Evolutionary conservation across 2,888 invertebrate genomes (phyloP).

Genomic region (Portevinia maculata): DNA sequence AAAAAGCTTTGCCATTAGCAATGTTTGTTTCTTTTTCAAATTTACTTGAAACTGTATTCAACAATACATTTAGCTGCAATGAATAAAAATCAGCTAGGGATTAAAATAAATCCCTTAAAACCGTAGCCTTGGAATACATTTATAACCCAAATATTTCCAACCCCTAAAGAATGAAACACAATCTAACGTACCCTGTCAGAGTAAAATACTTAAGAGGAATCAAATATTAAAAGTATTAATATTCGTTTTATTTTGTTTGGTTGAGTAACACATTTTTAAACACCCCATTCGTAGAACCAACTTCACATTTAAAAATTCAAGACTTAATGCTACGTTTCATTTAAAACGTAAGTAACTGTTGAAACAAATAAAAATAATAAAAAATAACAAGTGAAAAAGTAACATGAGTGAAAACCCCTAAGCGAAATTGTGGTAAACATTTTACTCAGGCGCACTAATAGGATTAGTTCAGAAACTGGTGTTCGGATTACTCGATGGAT

Average conservation of each 20-base stretch:
- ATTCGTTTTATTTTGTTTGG: not conserved
- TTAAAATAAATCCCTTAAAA: too few relatives aligned
- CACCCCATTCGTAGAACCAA: too few relatives aligned
- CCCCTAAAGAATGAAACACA: too few relatives aligned
- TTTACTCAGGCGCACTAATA: constrained; percentile 44
- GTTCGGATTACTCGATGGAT: constrained; percentile 1
- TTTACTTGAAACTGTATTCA: not conserved
- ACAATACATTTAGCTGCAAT: too few relatives aligned
- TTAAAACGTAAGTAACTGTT: constrained; percentile 5
- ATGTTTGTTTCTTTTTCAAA: not conserved
- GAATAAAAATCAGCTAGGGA: too few relatives aligned
- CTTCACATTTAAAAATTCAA: not conserved
- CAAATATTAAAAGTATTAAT: too few relatives aligned
- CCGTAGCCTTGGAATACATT: too few relatives aligned
- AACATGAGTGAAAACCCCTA: constrained; percentile 1
- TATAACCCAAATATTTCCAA: too few relatives aligned
- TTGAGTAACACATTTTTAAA: not conserved
- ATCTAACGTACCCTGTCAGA: too few relatives aligned
- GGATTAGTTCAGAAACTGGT: constrained; percentile 33
- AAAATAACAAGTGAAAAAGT: too few relatives aligned
- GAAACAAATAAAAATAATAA: not conserved
- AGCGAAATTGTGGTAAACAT: constrained; percentile 51
- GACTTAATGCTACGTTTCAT: constrained; percentile 12
- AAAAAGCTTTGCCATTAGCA: constrained; percentile 18
- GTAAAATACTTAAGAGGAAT: too few relatives aligned